Evolutionary conservation across 2,797 vertebrate genomes (phyloP), one percentile per base, ranked within the genome.

Genomic region (Mormyrus hasselquistii): DNA sequence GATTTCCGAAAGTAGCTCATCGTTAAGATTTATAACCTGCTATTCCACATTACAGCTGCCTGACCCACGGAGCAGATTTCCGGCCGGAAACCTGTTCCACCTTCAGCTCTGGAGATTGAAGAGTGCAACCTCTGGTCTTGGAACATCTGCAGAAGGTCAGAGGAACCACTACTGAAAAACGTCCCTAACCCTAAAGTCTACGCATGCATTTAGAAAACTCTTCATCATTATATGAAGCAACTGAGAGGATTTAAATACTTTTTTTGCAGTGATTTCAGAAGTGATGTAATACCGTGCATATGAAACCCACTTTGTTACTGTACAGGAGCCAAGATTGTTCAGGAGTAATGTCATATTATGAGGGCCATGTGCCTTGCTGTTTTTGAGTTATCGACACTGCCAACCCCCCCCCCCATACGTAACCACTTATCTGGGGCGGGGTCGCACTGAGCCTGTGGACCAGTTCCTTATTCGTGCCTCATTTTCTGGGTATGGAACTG

Each of bases 131-230:
- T 53, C 29, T 62, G 62, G 84, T 89, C 49, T 69, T 87, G 73
- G 89, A 89, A 73, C 83, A 73, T 89, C 29, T 69, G 84, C 4
- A 76, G 29, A 69, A 87, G 52, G 53, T 38, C 14, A 87, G 7
- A 69, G 62, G 59, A 79, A 44, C 38, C 73, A 38, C 34, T 38
- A 44, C 16, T 79, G 73, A 44, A 41, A 79, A 79, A 44, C 16
- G 4, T 79, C 34, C 34, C 73, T 44, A 76, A 44, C 14, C 73
- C 14, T 76, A 41, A 14, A 19, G 69, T 38, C 69, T 79, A 38
- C 44, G 38, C 34, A 38, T 79, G 73, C 38, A 44, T 79, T 76
- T 38, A 16, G 38, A 79, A 79, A 79, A 76, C 69, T 76, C 25
- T 14, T 69, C 10, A 69, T 34, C 29, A 69, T 69, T 29, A 14